Evolutionary conservation across 2,113 vertebrate genomes (phyloP), one percentile per base, ranked within the genome.

Genomic region (Lepus timidus): DNA sequence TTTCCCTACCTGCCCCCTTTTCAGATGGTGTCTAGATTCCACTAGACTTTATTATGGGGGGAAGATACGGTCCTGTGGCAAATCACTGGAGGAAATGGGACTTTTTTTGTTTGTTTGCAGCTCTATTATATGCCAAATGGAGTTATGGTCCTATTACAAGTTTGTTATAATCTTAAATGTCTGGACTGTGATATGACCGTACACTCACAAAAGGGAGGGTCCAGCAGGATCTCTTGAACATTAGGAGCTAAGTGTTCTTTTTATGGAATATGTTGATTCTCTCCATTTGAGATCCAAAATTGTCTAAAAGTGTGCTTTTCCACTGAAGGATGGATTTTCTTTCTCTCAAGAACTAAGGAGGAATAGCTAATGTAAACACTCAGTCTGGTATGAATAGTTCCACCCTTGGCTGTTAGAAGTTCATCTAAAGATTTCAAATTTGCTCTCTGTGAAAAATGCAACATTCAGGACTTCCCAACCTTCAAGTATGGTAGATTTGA

Each of bases 401-500:
- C 87, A 90, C 20, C 79, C 55, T 93, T 64, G 71, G 36, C 80
- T 92, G 1, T 71, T 71, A 74, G 74, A 84, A 85, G 16, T 87
- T 86, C 49, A 1, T 31, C 51, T 91, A 85, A 93, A 96, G 95
- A 6, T 90, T 94, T 91, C 51, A 58, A 81, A 3, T 97, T 95
- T 92, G 91, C n/a, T 92, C 33, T 92, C 31, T 95, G 86, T 96
- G 11, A 65, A 84, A 96, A 97, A 96, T 31, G 49, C 31, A 90
- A 68, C 12, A 29, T 95, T 84, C 29, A 51, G 86, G 88, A 31
- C 65, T 80, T 96, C 74, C 78, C 62, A 87, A 81, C 65, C 71
- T 58, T 74, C 88, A 44, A 11, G 65, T 33, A 58, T 12, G 85
- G 61, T n/a, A 4, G 79, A 71, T 92, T 88, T 55, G 65, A 92